These are phyloP conservation scores for Gymnoscopelus braueri DNA, from an alignment of 2,797 vertebrate genomes.

Conservation along the genomic window DNA sequence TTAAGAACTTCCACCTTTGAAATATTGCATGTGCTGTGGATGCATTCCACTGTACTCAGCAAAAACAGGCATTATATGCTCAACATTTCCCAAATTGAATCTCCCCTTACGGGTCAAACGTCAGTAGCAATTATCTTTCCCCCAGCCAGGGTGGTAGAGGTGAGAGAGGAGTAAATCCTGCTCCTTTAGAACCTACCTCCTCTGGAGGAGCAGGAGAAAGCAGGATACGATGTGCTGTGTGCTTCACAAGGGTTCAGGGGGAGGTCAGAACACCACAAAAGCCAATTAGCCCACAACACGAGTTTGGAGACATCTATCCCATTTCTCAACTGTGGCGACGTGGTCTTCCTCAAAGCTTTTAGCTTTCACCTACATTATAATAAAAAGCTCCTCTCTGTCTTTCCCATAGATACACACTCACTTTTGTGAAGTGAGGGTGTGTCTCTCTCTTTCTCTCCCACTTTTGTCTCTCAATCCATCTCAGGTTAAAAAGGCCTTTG, in stretches of 20 bases:
- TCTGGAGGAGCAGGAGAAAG: constrained; percentile 1
- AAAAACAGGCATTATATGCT: constrained; percentile 3
- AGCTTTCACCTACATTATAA: constrained; percentile 19
- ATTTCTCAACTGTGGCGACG: constrained; percentile 36
- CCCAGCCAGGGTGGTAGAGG: constrained; percentile 26
- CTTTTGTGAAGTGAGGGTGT: not conserved
- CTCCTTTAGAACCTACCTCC: not conserved
- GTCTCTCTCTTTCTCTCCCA: constrained; percentile 2
- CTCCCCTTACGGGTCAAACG: constrained; percentile 55
- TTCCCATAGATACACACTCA: not conserved
- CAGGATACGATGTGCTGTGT: not conserved
- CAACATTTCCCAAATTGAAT: constrained; percentile 21
- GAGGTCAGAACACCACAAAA: constrained; percentile 52
- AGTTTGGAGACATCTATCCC: constrained; percentile 36
- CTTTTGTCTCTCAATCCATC: constrained; percentile 4
- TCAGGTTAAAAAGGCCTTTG: constrained; percentile 17
- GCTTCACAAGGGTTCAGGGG: constrained; percentile 49
- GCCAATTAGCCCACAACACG: constrained; percentile 59
- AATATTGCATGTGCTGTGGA: not conserved
- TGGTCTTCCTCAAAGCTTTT: not conserved
- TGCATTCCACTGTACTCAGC: not conserved
- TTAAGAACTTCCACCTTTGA: not conserved
- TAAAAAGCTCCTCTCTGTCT: not conserved
- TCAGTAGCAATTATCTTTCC: constrained; percentile 57
- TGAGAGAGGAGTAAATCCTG: constrained; percentile 49